Percentiles rank a stretch among this genome's conserved stretches.
phyloP scores from a whole-genome alignment of 2,797 vertebrate genomes.

The Cygnus olor region DNA sequence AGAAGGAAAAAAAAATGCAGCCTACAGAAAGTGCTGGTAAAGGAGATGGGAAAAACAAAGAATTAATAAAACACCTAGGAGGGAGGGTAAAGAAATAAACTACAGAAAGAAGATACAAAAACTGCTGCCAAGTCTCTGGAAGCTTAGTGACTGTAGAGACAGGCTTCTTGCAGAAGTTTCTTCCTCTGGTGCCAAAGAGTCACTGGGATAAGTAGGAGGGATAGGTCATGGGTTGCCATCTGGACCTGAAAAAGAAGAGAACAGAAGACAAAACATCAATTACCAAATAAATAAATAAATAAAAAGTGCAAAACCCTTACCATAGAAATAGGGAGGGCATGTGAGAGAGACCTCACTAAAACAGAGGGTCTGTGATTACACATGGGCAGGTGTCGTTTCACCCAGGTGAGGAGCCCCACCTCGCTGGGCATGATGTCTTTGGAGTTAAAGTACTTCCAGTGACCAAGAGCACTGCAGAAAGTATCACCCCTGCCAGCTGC shows the following conservation, averaged over 20 bases:
- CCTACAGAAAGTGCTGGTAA: background rate
- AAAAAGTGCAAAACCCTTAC: background rate
- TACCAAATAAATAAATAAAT: background rate
- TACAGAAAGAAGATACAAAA: background rate
- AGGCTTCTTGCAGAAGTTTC: background rate
- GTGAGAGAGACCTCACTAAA: background rate
- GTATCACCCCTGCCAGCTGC: background rate
- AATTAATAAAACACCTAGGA: background rate
- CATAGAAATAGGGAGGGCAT: background rate
- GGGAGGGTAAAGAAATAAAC: background rate
- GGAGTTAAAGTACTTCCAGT: background rate
- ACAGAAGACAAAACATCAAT: background rate
- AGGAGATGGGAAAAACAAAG: background rate
- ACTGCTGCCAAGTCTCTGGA: background rate
- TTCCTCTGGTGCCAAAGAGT: background rate
- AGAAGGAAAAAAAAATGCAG: background rate
- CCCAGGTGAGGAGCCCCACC: accelerated
- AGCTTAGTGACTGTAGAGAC: background rate
- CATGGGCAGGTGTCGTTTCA: background rate
- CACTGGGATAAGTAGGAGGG: background rate
- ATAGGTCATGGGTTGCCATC: background rate
- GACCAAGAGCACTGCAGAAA: background rate
- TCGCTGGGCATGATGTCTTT: accelerated
- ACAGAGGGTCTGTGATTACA: no score
- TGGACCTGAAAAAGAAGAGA: background rate